phyloP scores from a whole-genome alignment of 2,113 vertebrate genomes.

The Aptenodytes forsteri region DNA sequence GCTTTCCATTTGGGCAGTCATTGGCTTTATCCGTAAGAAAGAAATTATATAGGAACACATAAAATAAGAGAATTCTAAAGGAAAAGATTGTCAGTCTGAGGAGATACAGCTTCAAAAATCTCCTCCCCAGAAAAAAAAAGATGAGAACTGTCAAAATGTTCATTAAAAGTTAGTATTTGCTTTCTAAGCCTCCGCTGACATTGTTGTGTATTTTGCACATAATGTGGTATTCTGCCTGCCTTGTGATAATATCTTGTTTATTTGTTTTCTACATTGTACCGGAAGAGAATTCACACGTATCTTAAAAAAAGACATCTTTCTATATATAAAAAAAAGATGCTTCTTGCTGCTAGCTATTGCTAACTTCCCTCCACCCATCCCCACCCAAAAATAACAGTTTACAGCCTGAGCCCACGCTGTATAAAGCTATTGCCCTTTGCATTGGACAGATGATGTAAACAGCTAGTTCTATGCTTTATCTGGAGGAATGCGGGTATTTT shows the following conservation, averaged over 20 bases:
- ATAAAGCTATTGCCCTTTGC: neutral
- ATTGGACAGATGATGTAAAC: neutral
- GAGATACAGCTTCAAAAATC: neutral
- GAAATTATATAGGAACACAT: neutral
- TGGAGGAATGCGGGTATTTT: neutral
- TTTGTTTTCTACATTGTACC: neutral
- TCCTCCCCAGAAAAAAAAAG: neutral
- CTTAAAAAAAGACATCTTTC: neutral
- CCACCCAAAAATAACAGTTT: neutral
- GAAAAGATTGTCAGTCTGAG: neutral
- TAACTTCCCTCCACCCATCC: neutral
- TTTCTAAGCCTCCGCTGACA: neutral
- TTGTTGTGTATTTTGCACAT: neutral
- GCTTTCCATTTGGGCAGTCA: neutral
- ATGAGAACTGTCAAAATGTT: neutral
- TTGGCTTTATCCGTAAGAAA: neutral
- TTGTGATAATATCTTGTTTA: neutral
- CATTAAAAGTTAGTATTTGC: neutral
- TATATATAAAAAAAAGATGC: neutral
- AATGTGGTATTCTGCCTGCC: neutral
- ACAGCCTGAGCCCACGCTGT: neutral
- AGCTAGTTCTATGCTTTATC: neutral
- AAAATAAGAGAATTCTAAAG: neutral
- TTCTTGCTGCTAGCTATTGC: neutral
- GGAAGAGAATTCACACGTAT: neutral